Evolutionary conservation across 2,113 vertebrate species (phyloP), one percentile per base, ranked within the genome.

Genomic region (Apodemus speciosus): DNA sequence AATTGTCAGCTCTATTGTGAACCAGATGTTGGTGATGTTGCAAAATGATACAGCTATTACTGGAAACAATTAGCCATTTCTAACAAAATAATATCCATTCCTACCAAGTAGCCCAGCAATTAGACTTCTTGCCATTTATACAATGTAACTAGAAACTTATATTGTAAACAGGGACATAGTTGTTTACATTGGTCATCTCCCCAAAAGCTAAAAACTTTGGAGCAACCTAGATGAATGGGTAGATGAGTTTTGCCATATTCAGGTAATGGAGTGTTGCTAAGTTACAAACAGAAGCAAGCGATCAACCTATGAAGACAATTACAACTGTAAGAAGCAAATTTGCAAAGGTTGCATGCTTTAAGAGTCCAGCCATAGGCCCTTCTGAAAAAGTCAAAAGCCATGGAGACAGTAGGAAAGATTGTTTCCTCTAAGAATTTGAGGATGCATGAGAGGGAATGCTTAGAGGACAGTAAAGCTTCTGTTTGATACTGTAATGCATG

Each of bases 81-180:
- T 93, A 89, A 72, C 13, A 20, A 66, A 77, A 72, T 2, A 60
- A 85, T 53, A 30, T 13, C 23, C 38, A 69, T 51, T 38, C 56
- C 76, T 86, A 56, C 56, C 38, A 40, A 64, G 58, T 43, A 53
- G 75, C 46, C 10, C 23, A 89, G 87, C 38, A 81, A 13, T 43
- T 92, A 38, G 30, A 68, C 25, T 90, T 30, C n/a, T 94, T 81
- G 27, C 25, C 88, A 56, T 89, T 88, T 88, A 77, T 18, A 79
- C 72, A 90, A 56, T 21, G 56, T 66, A 64, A 58, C 53, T 76
- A 27, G 80, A 90, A 92, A 90, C 10, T 60, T 90, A 25, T 3
- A 9, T 23, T 60, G 56, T 80, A 95, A 85, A 80, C 51, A n/a
- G 69, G n/a, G 18, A 43, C 38, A 49, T 30, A 64, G 73, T 66